Base-by-base conservation (phyloP, 37 sponge, comb jelly and placozoan species). In the Petrosia ficiformis region DNA sequence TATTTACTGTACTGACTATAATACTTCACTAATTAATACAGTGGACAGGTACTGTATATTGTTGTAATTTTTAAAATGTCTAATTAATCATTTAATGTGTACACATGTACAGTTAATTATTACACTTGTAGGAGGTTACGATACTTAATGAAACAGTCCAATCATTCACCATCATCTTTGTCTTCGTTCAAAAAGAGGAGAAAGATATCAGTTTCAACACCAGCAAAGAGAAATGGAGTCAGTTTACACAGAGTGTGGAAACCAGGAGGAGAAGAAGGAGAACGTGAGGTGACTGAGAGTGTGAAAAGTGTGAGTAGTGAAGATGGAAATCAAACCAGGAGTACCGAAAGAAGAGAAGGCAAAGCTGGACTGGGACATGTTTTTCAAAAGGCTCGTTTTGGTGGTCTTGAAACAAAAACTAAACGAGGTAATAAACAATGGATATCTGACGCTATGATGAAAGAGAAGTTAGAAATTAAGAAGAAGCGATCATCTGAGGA, bases 381-480 rank as follows among this genome's bases (percentile, higher is more conserved):
- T n/a, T n/a, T n/a, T n/a, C n/a, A n/a, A n/a, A 40, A 40, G 32
- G 25, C 76, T 64, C 25, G 35, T 40, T 31, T 28, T 14, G 4
- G 1, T 10, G 84, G 85, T 1, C 68, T 24, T 64, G 85, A 84
- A 64, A 32, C 30, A 5, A 84, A 77, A 26, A 77, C 85, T 0
- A 77, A 31, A 38, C 78, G 39, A 33, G 85, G 85, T 38, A 84
- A 84, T 44, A 70, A 52, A n/a, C 85, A 72, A 42, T 84, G 85
- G 85, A 58, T 84, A 42, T 38, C 72, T 5, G 14, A 5, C 28
- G 28, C 11, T 6, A 24, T 61, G 26, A 61, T n/a, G 5, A 30
- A 29, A 16, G 75, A 59, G 39, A 44, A 3, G 25, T 26, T 3
- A 74, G 61, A 3, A 34, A 34, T 29, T 35, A 59, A n/a, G 19